phyloP scores from a whole-genome alignment of 2,888 invertebrate genomes.

The Scaptomyza caliginosa region DNA sequence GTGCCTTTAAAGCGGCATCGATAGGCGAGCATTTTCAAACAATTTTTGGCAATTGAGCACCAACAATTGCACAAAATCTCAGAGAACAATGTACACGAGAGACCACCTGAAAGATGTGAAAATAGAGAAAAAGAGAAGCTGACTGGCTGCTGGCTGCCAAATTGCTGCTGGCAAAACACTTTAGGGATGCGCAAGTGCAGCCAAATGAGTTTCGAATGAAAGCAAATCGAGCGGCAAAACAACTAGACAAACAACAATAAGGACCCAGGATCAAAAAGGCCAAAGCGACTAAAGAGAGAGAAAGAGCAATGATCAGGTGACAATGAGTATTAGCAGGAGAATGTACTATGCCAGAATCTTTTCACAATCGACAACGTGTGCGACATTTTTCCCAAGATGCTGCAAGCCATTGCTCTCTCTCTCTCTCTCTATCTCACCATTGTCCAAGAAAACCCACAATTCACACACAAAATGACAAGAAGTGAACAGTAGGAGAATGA shows the following conservation, averaged over 20 bases:
- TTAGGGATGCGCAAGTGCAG: constrained; percentile 72
- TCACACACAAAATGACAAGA: no score
- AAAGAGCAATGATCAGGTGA: constrained; percentile 55
- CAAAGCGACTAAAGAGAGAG: constrained; percentile 28
- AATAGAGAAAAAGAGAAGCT: constrained; percentile 4
- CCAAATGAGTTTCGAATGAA: constrained; percentile 76
- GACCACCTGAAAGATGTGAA: neutral
- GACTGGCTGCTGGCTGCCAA: constrained; percentile 18
- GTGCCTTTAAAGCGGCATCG: constrained; percentile 15
- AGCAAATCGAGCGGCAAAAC: constrained; percentile 70
- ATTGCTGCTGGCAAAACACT: constrained; percentile 68
- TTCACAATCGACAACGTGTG: constrained; percentile 42
- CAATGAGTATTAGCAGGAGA: constrained; percentile 31
- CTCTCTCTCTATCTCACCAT: no score
- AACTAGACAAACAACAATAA: constrained; percentile 41
- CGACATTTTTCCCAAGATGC: constrained; percentile 69
- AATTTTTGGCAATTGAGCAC: constrained; percentile 68
- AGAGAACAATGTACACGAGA: constrained; percentile 17
- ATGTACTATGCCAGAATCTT: constrained; percentile 15
- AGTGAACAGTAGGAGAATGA: constrained; percentile 34
- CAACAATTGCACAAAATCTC: constrained; percentile 56
- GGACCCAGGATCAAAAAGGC: constrained; percentile 39
- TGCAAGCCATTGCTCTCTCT: neutral
- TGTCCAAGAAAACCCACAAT: constrained; percentile 26
- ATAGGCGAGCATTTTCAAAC: constrained; percentile 41